phyloP scores from a whole-genome alignment of 92 coral and sea anemone species.

The Actinernus sp. region DNA sequence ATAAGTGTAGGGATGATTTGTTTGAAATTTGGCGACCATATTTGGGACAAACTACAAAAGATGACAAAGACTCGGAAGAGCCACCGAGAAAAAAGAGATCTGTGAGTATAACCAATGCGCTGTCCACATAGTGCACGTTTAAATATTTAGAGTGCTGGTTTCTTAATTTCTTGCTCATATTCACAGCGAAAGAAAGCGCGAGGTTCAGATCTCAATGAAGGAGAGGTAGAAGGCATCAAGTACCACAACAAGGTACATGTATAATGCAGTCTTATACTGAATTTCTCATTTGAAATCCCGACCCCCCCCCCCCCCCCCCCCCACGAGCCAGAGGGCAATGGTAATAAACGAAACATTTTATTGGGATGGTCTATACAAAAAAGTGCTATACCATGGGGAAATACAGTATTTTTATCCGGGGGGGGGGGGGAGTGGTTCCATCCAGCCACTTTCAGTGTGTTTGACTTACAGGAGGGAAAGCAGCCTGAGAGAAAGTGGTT shows the following conservation, averaged over 20 bases:
- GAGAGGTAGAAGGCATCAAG: conserved; percentile 52
- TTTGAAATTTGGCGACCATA: conserved; percentile 78
- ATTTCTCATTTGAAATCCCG: not conserved
- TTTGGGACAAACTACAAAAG: conserved; percentile 5
- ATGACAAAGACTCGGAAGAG: not conserved
- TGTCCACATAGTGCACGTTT: too few relatives aligned
- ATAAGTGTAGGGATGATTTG: conserved; percentile 48
- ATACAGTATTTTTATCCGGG: too few relatives aligned
- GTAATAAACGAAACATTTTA: too few relatives aligned
- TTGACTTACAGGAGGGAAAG: too few relatives aligned
- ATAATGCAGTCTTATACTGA: too few relatives aligned
- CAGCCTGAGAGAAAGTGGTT: too few relatives aligned
- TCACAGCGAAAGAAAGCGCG: conserved; percentile 45
- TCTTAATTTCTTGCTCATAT: not conserved
- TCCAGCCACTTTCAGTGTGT: too few relatives aligned
- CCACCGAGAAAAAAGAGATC: conserved; percentile 4
- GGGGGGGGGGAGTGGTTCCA: too few relatives aligned
- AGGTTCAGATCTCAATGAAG: conserved; percentile 34
- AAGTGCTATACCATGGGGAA: too few relatives aligned
- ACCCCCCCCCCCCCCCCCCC: too few relatives aligned
- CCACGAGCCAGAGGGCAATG: not conserved
- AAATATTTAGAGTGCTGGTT: not conserved
- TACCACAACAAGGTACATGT: conserved; percentile 59
- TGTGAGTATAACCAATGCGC: too few relatives aligned
- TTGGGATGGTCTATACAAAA: too few relatives aligned